Evolutionary conservation across 2,113 vertebrate genomes (phyloP), one percentile per base, ranked within the genome.

Genomic region (Rhizomys pruinosus): DNA sequence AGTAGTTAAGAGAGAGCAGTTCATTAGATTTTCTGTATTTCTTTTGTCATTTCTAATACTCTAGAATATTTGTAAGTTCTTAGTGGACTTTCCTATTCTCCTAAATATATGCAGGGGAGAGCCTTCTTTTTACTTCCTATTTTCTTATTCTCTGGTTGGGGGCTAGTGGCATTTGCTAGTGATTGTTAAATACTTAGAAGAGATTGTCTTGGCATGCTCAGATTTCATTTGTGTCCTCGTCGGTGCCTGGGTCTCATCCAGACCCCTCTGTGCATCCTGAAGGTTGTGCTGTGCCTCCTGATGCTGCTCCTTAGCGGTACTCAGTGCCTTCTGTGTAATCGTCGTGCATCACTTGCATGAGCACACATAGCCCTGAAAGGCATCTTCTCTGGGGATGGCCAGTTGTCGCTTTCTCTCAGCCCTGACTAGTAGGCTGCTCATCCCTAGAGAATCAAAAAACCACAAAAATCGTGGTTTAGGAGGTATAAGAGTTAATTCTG

Each of bases 301-400:
- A 79, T 63, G 66, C 93, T 81, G 81, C 90, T 96, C 85, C 52
- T 89, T 12, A 16, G 77, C 63, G 88, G 81, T 91, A 88, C 57
- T 29, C 68, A 73, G 55, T 29, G 80, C 89, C 84, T 82, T 79
- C 72, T 66, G 13, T 37, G 81, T 71, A 89, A 79, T 69, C 87
- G 47, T 69, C 42, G 32, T 74, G 81, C 85, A 82, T 92, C 97
- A 81, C 93, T 93, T 73, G 68, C 72, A n/a, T 81, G 89, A 92
- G 82, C 61, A 82, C 94, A 84, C 80, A 64, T 3, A 90, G 93
- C 93, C 52, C 93, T 84, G 1, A 90, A 94, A 78, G 55, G 16
- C 63, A 91, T 95, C 91, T 90, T 95, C 42, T 95, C 77, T 66
- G 72, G 23, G 81, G 8, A 42, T 78, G 73, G n/a, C 85, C 78